These are phyloP conservation scores for Margarornis squamiger DNA, from an alignment of 2,797 vertebrate species.

Conservation along the genomic window DNA sequence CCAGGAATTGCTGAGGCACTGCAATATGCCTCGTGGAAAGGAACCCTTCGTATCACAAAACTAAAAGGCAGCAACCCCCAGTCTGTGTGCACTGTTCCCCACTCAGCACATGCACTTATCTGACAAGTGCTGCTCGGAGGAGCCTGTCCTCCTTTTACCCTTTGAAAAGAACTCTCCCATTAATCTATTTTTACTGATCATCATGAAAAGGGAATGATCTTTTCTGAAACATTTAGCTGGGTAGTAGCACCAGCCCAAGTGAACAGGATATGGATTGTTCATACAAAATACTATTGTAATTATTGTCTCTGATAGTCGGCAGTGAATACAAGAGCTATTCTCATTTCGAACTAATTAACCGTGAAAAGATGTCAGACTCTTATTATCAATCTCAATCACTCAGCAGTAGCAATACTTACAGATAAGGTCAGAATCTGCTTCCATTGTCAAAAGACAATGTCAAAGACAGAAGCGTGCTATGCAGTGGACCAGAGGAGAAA, in stretches of 20 bases:
- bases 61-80: neutral
- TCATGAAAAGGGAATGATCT: neutral
- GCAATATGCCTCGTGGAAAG: neutral
- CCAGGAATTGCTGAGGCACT: neutral
- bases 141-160: neutral
- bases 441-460: neutral
- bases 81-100: neutral
- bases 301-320: neutral
- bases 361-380: slow-evolving; percentile 21
- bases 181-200: slow-evolving; percentile 3
- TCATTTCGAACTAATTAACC: slow-evolving; percentile 48
- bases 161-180: neutral
- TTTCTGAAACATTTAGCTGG: neutral
- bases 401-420: neutral
- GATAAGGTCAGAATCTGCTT: slow-evolving; percentile 30
- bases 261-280: neutral
- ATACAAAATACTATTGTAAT: slow-evolving; percentile 5
- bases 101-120: neutral
- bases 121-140: neutral
- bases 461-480: neutral
- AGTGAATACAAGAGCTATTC: neutral
- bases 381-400: slow-evolving; percentile 35
- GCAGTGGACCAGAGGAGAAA: neutral
- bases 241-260: neutral
- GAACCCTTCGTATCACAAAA: neutral